A percentile compares a stretch with the other conserved stretches of the same genome.
Evolutionary conservation across 2,113 vertebrate genomes (phyloP).

Genomic region (Pogonocichla stellata): DNA sequence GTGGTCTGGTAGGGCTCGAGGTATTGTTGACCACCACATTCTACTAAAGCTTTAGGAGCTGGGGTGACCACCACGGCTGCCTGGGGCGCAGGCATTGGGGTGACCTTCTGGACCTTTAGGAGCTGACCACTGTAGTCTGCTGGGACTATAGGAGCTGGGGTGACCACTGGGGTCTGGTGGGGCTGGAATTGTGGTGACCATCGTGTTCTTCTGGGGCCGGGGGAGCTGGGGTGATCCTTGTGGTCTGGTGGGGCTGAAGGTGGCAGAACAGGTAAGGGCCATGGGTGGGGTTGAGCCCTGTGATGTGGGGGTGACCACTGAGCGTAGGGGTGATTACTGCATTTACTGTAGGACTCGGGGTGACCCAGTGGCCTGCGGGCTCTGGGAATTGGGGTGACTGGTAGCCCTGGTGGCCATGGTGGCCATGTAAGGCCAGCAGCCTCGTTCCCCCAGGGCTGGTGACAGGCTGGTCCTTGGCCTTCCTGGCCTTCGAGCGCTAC

Average conservation of each 20-base stretch:
- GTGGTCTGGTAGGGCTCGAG: rapidly evolving
- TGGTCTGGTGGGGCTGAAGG: not conserved
- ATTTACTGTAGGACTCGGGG: rapidly evolving
- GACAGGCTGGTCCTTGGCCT: constrained; percentile 82
- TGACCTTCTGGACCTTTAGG: not conserved
- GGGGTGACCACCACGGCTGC: rapidly evolving
- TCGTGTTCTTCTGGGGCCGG: not conserved
- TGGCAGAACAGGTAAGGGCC: not conserved
- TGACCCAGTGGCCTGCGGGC: not conserved
- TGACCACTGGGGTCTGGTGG: not conserved
- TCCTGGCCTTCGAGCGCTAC: constrained; percentile 82
- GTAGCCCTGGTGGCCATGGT: not conserved
- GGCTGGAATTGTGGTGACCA: not conserved
- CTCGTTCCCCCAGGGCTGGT: constrained; percentile 64
- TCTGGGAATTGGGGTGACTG: not conserved
- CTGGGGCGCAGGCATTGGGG: not conserved
- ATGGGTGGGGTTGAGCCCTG: not conserved
- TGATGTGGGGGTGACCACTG: not conserved
- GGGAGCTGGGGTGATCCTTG: not conserved
- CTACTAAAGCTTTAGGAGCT: not conserved
- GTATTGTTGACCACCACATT: rapidly evolving
- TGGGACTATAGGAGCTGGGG: not conserved
- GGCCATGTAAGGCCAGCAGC: not conserved
- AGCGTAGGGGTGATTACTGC: not conserved
- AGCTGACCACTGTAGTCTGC: not conserved